Evolutionary conservation across 2,888 invertebrate species (phyloP).

Genomic region (Troilus luridus): DNA sequence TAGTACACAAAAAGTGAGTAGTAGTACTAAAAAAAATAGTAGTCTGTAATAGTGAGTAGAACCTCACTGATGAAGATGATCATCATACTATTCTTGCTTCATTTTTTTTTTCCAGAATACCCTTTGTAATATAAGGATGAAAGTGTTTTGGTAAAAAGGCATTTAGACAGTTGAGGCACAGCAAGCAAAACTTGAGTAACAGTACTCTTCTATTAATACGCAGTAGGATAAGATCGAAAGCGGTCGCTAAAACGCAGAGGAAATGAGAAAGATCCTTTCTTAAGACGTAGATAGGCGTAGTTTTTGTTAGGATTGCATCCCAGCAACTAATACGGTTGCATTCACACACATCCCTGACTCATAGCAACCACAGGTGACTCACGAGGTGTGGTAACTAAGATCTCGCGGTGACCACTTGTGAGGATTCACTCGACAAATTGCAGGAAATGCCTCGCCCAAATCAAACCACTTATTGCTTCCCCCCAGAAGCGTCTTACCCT

Average conservation of each 20-base stretch:
- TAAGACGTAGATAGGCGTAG: not conserved
- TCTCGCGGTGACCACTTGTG: not conserved
- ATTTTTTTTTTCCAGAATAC: too few relatives aligned
- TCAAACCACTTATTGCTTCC: not conserved
- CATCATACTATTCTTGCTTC: too few relatives aligned
- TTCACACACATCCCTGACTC: not conserved
- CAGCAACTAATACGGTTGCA: slow-evolving; percentile 5
- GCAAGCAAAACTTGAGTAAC: not conserved
- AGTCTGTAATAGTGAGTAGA: too few relatives aligned
- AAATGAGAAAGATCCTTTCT: slow-evolving; percentile 37
- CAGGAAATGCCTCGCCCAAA: slow-evolving; percentile 16
- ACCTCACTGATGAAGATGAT: too few relatives aligned
- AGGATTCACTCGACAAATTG: not conserved
- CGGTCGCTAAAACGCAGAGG: not conserved
- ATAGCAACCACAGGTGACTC: slow-evolving; percentile 24
- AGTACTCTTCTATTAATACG: not conserved
- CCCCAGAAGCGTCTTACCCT: not conserved
- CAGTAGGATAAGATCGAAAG: not conserved
- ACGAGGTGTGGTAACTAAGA: not conserved
- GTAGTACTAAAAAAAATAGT: too few relatives aligned
- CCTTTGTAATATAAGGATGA: too few relatives aligned
- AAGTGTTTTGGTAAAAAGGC: not conserved
- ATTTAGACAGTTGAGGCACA: not conserved
- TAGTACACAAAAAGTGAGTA: too few relatives aligned
- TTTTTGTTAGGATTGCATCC: slow-evolving; percentile 36